Conservation (phyloP, 2,797 vertebrate species). For the Urophycis tenuis region DNA sequence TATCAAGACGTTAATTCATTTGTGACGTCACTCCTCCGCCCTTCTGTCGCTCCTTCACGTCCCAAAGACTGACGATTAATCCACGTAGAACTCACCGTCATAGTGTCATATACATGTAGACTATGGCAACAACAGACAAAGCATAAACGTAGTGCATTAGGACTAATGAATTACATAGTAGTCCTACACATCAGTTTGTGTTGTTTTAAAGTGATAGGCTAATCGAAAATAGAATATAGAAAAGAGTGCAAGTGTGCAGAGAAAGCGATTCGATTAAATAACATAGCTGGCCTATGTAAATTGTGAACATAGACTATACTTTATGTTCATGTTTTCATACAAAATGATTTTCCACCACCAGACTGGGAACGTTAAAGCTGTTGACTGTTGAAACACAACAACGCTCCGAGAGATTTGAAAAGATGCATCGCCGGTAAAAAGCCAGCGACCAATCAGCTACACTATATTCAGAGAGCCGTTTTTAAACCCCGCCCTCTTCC, state of each 20-base stretch:
- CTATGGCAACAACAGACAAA: neutral
- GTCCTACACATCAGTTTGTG: too few species aligned
- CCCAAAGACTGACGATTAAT: neutral
- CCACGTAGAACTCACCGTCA: neutral
- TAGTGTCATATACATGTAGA: neutral
- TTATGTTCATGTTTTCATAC: too few species aligned
- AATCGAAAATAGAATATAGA: too few species aligned
- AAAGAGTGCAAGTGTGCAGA: too few species aligned
- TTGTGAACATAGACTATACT: neutral
- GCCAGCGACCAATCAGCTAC: neutral
- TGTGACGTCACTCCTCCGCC: neutral
- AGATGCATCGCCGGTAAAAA: neutral
- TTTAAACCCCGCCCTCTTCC: neutral
- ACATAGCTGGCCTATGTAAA: neutral
- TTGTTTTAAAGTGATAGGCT: too few species aligned
- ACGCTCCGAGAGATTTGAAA: neutral
- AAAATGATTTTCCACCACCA: too few species aligned
- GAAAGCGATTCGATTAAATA: neutral
- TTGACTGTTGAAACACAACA: slow-evolving; percentile 1
- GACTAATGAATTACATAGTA: too few species aligned
- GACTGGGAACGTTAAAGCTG: too few species aligned
- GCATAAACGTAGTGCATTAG: neutral
- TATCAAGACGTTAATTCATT: neutral
- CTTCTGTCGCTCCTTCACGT: neutral
- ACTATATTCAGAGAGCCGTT: neutral